Evolutionary conservation across 1,140 invertebrate genomes (phyloP), one percentile per base, ranked within the genome.

Genomic region (Drosophila teissieri): DNA sequence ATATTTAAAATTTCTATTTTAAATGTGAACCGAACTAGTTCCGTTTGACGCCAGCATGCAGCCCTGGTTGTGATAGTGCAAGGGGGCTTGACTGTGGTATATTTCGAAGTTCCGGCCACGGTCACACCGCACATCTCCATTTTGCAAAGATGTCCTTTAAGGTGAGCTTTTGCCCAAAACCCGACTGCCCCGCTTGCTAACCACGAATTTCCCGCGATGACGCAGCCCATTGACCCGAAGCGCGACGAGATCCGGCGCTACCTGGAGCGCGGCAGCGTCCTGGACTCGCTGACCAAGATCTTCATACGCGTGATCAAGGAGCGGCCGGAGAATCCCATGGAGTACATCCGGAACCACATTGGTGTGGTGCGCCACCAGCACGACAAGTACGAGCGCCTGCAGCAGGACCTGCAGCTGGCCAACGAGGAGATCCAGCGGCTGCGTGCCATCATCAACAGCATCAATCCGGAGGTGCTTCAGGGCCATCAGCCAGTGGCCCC

Each of bases 171-270:
- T 48, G 37, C 15, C 39, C 27, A 49, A 53, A 49, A 49, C 27
- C 12, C 44, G 7, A 46, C 3, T 42, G 36, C 12, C 57, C 12
- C 57, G 37, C 4, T 24, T 40, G 44, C 49, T 49, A 61, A 51
- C 36, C 15, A 12, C 15, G 7, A 45, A 49, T 42, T n/a, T 14
- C 4, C 12, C 27, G 31, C 42, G 11, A 54, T 62, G 12, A 42
- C 69, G 42, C 78, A 96, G 95, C 95, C 91, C n/a, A 92, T 96
- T 79, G 97, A 98, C 93, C 95, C 95, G 2, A 98, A 98, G 93
- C 94, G 97, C 62, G 97, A 99, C 93, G 97, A 98, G 89, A 98
- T 98, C 90, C 94, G 97, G 51, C 96, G 96, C 73, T 98, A 98
- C 92, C 93, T 99, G 65, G 97, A 99, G 92, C 96, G 97, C 91